Evolutionary conservation across 2,113 vertebrate genomes (phyloP).

Genomic region (Chlamydotis undulata): DNA sequence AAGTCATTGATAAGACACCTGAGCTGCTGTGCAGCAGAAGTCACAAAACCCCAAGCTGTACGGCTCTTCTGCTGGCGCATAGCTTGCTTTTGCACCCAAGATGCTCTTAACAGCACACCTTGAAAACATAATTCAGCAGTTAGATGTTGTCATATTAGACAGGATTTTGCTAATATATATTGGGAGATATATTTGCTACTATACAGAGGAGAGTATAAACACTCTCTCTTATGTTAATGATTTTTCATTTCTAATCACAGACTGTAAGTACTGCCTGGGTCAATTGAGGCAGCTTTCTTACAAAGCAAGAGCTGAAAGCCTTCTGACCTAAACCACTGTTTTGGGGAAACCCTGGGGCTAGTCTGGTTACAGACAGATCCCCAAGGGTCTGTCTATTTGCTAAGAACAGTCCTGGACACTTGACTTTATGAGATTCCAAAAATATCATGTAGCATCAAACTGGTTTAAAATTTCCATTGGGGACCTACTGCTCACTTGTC

Average conservation of each 20-base stretch:
- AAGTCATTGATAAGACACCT: background rate
- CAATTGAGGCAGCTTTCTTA: conserved; percentile 19
- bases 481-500: background rate
- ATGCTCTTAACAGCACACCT: background rate
- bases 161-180: background rate
- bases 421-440: background rate
- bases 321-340: conserved; percentile 67
- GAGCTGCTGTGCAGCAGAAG: background rate
- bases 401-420: background rate
- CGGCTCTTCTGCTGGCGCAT: background rate
- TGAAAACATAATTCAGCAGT: background rate
- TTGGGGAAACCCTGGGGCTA: conserved; percentile 47
- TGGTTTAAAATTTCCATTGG: background rate
- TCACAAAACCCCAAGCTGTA: background rate
- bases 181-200: background rate
- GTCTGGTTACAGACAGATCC: background rate
- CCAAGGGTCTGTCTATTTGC: background rate
- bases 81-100: background rate
- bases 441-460: background rate
- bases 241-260: background rate
- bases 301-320: conserved; percentile 55
- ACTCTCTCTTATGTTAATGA: background rate
- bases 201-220: background rate
- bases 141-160: background rate
- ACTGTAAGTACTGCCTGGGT: conserved; percentile 56